Conservation (phyloP, 2,888 invertebrate species). For the Automeris io region DNA sequence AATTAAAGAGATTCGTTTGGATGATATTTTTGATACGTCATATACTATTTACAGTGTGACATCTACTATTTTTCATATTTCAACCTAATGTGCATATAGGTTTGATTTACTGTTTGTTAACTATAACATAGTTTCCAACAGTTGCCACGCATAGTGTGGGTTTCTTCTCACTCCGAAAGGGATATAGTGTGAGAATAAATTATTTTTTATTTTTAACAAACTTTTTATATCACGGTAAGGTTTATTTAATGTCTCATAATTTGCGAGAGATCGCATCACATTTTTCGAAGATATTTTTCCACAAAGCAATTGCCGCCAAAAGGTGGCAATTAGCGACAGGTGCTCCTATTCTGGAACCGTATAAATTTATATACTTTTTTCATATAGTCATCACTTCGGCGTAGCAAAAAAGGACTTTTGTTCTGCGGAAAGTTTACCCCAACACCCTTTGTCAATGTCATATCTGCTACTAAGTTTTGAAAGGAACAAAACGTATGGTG, state of each 20-base stretch:
- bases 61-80: too few species aligned
- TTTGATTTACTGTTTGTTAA: too few species aligned
- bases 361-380: conserved; percentile 57
- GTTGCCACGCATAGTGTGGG: too few species aligned
- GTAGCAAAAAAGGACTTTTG: conserved; percentile 36
- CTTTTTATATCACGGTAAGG: too few species aligned
- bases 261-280: conserved; percentile 6
- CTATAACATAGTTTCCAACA: too few species aligned
- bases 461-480: conserved; percentile 62
- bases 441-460: conserved; percentile 70
- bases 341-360: conserved; percentile 55
- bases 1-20: too few species aligned
- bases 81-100: too few species aligned
- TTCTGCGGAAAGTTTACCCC: conserved; percentile 54
- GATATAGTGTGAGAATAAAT: too few species aligned
- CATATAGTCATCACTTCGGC: conserved; percentile 21
- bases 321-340: conserved; percentile 75
- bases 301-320: conserved; percentile 63
- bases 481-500: conserved; percentile 58
- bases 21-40: too few species aligned
- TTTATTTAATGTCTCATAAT: conserved; percentile 5
- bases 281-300: conserved; percentile 24
- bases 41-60: too few species aligned
- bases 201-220: too few species aligned
- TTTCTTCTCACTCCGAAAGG: too few species aligned